Evolutionary conservation across 2,797 vertebrate genomes (phyloP).

Genomic region (Chromobotia macracanthus): DNA sequence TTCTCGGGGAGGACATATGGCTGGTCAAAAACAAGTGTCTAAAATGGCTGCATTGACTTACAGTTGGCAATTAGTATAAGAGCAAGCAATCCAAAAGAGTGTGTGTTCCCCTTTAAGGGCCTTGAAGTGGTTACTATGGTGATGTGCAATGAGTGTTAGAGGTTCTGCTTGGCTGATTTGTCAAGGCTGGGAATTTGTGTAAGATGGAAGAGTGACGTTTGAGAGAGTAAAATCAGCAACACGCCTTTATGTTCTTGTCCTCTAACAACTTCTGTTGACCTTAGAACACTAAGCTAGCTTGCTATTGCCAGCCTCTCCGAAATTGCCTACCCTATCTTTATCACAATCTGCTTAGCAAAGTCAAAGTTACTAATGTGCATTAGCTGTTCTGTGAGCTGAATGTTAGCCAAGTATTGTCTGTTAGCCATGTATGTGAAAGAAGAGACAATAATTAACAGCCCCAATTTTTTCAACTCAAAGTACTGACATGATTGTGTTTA

Average conservation of each 20-base stretch:
- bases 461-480: too few species aligned
- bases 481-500: too few species aligned
- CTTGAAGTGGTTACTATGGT: constrained; percentile 20
- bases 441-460: too few species aligned
- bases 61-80: constrained; percentile 2
- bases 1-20: background rate
- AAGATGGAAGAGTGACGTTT: background rate
- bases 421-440: too few species aligned
- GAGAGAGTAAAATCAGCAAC: background rate
- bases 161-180: background rate
- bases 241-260: background rate
- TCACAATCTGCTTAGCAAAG: too few species aligned
- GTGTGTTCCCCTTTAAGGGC: constrained; percentile 14
- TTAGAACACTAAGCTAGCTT: too few species aligned
- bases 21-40: background rate
- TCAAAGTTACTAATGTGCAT: too few species aligned
- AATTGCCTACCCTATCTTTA: too few species aligned
- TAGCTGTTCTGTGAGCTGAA: too few species aligned
- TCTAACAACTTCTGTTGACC: background rate
- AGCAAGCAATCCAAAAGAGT: constrained; percentile 4
- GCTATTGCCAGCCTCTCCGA: too few species aligned
- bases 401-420: too few species aligned
- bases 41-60: background rate
- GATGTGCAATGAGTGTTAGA: constrained; percentile 12
- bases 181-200: background rate